phyloP scores from a whole-genome alignment of 2,888 invertebrate genomes.

The Tiliacea citrago region DNA sequence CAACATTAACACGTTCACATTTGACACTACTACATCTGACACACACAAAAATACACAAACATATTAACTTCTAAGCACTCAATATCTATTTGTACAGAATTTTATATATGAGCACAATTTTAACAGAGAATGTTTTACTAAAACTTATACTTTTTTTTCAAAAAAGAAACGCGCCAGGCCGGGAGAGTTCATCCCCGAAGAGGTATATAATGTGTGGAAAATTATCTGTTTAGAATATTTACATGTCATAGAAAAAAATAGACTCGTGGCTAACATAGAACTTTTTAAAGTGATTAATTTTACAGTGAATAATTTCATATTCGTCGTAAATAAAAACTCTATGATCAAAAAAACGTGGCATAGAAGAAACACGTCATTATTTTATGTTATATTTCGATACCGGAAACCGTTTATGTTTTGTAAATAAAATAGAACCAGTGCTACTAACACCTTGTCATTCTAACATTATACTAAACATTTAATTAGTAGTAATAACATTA shows the following conservation, averaged over 20 bases:
- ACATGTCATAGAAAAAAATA: constrained; percentile 85
- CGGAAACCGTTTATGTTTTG: constrained; percentile 54
- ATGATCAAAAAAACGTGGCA: constrained; percentile 49
- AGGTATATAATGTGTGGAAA: constrained; percentile 90
- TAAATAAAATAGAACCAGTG: constrained; percentile 68
- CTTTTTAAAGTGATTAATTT: constrained; percentile 83
- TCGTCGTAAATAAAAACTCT: constrained; percentile 52
- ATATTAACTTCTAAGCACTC: constrained; percentile 65
- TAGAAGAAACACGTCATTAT: constrained; percentile 39
- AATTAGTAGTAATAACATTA: constrained; percentile 57
- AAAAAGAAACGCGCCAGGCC: constrained; percentile 94
- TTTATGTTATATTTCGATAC: constrained; percentile 47
- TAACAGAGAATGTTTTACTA: constrained; percentile 89
- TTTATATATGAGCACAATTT: constrained; percentile 78
- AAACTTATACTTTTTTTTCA: constrained; percentile 89
- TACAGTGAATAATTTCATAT: constrained; percentile 68
- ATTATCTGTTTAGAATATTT: constrained; percentile 86
- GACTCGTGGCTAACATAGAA: constrained; percentile 89
- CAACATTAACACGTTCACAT: constrained; percentile 50
- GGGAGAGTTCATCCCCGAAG: constrained; percentile 94
- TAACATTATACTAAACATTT: constrained; percentile 73
- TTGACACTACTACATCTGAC: constrained; percentile 54
- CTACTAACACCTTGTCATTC: constrained; percentile 83
- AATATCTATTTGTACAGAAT: constrained; percentile 68
- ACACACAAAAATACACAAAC: constrained; percentile 61